A percentile compares a stretch with the other conserved stretches of the same genome.
These are phyloP conservation scores for Ctenoplectra terminalis DNA, from an alignment of 1,140 invertebrate genomes.

Conservation along the genomic window DNA sequence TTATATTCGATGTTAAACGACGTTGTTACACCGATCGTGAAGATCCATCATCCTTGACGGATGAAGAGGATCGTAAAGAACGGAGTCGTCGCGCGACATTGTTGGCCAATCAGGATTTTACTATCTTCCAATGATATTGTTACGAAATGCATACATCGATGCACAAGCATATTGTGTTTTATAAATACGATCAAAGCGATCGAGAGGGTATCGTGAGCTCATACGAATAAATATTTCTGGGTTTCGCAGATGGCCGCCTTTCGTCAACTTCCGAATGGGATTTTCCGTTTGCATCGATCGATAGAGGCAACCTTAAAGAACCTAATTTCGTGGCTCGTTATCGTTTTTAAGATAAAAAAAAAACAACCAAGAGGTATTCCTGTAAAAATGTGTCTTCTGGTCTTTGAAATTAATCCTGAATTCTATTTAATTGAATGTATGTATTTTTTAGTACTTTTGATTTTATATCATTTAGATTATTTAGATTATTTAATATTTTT, in stretches of 20 bases:
- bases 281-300: conserved; percentile 26
- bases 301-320: neutral
- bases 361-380: no score
- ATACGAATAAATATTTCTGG: conserved; percentile 14
- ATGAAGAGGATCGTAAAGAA: neutral
- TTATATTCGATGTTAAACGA: neutral
- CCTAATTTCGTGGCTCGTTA: neutral
- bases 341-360: neutral
- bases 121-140: neutral
- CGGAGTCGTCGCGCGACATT: neutral
- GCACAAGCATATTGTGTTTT: neutral
- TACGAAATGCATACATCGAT: neutral
- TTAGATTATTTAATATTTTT: no score
- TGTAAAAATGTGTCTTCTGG: neutral
- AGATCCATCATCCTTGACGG: conserved; percentile 9
- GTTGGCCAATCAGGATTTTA: neutral
- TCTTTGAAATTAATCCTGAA: neutral
- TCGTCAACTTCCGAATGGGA: neutral
- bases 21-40: neutral
- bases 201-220: neutral
- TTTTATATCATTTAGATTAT: no score
- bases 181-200: neutral
- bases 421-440: no score
- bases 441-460: no score
- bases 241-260: neutral